phyloP scores from a whole-genome alignment of 2,888 invertebrate genomes.

The Phaedon cochleariae region DNA sequence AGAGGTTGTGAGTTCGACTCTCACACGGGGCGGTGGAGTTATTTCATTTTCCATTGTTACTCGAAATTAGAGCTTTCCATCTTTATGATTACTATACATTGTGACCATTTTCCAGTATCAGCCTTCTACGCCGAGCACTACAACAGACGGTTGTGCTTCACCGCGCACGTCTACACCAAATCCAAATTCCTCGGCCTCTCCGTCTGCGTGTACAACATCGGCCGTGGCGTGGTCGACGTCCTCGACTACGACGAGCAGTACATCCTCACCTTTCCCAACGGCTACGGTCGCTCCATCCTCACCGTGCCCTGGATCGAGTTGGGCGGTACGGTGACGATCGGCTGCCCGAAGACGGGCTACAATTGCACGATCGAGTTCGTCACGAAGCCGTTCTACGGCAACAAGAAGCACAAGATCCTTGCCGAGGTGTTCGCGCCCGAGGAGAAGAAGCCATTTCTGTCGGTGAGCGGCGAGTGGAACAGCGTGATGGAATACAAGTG shows the following conservation, averaged over 20 bases:
- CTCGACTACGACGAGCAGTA: conserved; percentile 94
- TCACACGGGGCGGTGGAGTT: too few species aligned
- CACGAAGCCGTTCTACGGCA: conserved; percentile 98
- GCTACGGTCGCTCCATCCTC: conserved; percentile 97
- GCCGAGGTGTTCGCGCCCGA: conserved; percentile 82
- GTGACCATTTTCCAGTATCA: conserved; percentile 74
- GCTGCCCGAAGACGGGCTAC: conserved; percentile 91
- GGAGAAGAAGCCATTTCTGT: conserved; percentile 90
- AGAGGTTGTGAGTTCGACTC: too few species aligned
- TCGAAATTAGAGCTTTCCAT: too few species aligned
- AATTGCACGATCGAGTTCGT: conserved; percentile 93
- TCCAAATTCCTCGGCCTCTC: conserved; percentile 98
- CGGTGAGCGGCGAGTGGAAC: conserved; percentile 96
- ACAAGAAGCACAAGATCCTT: conserved; percentile 88
- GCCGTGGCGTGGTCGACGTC: conserved; percentile 90
- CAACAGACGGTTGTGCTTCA: conserved; percentile 88
- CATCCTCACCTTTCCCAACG: conserved; percentile 95
- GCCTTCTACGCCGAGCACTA: conserved; percentile 99
- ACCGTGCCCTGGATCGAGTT: conserved; percentile 99
- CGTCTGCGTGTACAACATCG: conserved; percentile 97
- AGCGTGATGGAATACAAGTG: conserved; percentile 93
- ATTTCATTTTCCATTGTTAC: too few species aligned
- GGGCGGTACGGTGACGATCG: conserved; percentile 90
- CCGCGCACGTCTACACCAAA: conserved; percentile 98
- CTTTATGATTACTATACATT: too few species aligned